Evolutionary conservation across 2,113 vertebrate species (phyloP).

Genomic region (Hyla sarda): DNA sequence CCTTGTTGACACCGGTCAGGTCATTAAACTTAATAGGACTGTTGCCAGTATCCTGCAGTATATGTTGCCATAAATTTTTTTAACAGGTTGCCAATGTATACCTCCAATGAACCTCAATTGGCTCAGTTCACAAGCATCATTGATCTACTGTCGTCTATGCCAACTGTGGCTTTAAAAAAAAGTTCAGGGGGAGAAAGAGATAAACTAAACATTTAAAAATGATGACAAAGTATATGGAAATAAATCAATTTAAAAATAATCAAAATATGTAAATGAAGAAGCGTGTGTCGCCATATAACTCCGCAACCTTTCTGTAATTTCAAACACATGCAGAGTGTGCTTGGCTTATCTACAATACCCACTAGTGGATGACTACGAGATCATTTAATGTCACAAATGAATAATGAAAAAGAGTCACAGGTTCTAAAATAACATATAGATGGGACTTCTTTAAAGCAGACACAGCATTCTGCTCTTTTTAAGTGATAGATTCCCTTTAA

Average conservation of each 20-base stretch:
- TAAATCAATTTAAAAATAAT: background rate
- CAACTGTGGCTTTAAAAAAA: no score
- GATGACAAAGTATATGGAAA: no score
- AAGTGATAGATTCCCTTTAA: conserved; percentile 29
- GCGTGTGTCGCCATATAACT: background rate
- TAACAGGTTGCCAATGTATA: no score
- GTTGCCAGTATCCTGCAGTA: no score
- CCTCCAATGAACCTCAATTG: no score
- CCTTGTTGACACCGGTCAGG: no score
- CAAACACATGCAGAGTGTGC: background rate
- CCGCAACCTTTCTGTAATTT: background rate
- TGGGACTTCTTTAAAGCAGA: background rate
- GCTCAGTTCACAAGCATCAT: no score
- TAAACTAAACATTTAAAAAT: background rate
- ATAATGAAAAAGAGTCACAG: background rate
- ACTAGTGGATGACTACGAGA: background rate
- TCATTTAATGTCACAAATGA: conserved; percentile 14
- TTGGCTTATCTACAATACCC: background rate
- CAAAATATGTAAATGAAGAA: background rate
- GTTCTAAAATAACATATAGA: background rate
- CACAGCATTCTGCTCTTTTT: background rate
- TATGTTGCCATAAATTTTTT: no score
- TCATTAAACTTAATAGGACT: no score
- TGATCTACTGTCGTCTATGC: no score
- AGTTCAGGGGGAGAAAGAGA: no score